Evolutionary conservation across 1,140 invertebrate species (phyloP).

Genomic region (Gonioctena quinquepunctata): DNA sequence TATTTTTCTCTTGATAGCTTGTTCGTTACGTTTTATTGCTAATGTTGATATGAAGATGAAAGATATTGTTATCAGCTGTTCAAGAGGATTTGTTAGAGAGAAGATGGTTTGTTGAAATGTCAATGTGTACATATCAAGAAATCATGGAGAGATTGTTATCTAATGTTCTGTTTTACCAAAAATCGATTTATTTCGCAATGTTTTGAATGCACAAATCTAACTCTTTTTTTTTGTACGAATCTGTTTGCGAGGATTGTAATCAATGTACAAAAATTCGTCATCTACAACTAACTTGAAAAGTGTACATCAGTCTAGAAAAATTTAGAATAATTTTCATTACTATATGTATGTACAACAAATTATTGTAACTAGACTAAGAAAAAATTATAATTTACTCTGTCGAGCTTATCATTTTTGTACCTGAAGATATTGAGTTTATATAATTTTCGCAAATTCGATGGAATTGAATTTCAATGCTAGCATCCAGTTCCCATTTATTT

Average conservation of each 20-base stretch:
- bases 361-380: neutral
- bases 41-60: neutral
- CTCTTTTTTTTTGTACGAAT: neutral
- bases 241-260: neutral
- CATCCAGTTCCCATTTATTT: neutral
- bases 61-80: neutral
- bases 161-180: neutral
- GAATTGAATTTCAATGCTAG: neutral
- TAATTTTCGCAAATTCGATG: neutral
- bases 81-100: neutral
- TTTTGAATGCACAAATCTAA: neutral
- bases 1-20: neutral
- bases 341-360: neutral
- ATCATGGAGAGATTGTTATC: neutral
- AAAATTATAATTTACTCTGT: neutral
- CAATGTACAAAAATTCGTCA: neutral
- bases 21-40: neutral
- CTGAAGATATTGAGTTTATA: neutral
- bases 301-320: neutral
- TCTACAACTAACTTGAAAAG: neutral
- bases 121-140: neutral
- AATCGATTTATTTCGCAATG: neutral
- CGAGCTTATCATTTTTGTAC: neutral
- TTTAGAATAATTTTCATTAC: neutral
- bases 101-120: neutral